Evolutionary conservation across 2,113 vertebrate genomes (phyloP).

Genomic region (crab-eating macaque (Macaca fascicularis)): T2T-MFA8v1.1 NC_088388.1:43128001-43128500

Average conservation of each 20-base stretch:
- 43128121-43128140: slow-evolving; percentile 55
- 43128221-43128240: slow-evolving; percentile 34
- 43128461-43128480: slow-evolving; percentile 60
- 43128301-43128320: slow-evolving; percentile 50
- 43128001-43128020: background rate
- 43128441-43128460: background rate
- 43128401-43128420: slow-evolving; percentile 49
- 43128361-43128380: slow-evolving; percentile 34
- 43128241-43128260: slow-evolving; percentile 31
- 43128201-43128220: slow-evolving; percentile 72
- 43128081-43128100: slow-evolving; percentile 64
- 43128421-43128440: slow-evolving; percentile 49
- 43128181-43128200: slow-evolving; percentile 65
- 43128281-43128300: background rate
- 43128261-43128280: slow-evolving; percentile 20
- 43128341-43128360: background rate
- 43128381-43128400: slow-evolving; percentile 57
- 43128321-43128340: background rate
- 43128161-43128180: slow-evolving; percentile 53
- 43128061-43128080: slow-evolving; percentile 37
- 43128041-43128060: background rate
- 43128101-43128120: slow-evolving; percentile 80
- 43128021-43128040: background rate
- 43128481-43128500: slow-evolving; percentile 68
- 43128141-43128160: slow-evolving; percentile 57